phyloP scores from a whole-genome alignment of 1,140 invertebrate genomes.

The Euglossa dilemma region DNA sequence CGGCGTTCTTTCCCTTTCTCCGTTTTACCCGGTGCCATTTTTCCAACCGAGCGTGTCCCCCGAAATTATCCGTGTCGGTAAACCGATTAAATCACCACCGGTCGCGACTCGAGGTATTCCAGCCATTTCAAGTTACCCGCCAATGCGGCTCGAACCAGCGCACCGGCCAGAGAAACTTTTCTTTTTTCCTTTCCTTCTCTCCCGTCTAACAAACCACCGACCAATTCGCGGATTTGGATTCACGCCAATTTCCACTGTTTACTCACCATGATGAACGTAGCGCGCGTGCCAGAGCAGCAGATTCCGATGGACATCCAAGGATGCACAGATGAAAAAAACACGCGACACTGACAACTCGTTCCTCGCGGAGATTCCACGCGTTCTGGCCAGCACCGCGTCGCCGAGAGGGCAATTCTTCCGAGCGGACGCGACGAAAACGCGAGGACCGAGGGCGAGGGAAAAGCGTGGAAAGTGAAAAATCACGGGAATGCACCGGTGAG shows the following conservation, averaged over 20 bases:
- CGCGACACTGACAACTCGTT: neutral
- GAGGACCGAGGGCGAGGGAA: neutral
- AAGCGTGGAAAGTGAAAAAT: neutral
- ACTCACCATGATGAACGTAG: constrained; percentile 27
- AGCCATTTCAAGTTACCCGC: neutral
- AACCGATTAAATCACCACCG: neutral
- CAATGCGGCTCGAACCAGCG: neutral
- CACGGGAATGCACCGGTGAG: constrained; percentile 23
- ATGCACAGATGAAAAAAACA: neutral
- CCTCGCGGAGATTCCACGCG: neutral
- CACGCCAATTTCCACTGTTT: neutral
- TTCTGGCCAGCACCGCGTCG: no score
- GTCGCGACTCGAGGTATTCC: neutral
- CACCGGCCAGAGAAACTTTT: no score
- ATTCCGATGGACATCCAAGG: neutral
- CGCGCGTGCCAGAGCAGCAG: neutral
- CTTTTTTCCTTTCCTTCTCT: no score
- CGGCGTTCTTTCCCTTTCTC: neutral
- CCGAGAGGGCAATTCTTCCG: neutral
- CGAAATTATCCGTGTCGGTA: no score
- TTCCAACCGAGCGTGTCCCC: neutral
- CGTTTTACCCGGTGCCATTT: neutral
- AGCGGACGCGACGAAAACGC: neutral
- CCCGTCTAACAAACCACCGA: neutral
- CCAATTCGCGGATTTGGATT: no score